Evolutionary conservation across 2,888 invertebrate species (phyloP).

Genomic region (Koerneria pararmatus): DNA sequence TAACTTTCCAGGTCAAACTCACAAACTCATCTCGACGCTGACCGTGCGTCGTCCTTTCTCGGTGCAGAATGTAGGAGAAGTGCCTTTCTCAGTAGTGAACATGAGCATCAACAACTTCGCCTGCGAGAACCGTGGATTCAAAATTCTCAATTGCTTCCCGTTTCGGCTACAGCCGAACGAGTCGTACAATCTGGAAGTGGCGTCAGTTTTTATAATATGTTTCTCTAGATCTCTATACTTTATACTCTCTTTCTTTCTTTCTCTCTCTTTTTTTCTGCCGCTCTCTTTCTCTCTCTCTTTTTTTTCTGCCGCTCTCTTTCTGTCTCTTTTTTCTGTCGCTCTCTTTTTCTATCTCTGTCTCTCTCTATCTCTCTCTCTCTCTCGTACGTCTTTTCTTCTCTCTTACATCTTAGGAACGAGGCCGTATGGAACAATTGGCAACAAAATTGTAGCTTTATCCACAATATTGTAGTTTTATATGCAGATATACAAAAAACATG

Average conservation of each 20-base stretch:
- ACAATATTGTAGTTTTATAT: too few species aligned
- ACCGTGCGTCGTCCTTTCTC: conserved; percentile 78
- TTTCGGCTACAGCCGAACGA: conserved; percentile 73
- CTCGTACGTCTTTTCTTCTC: too few species aligned
- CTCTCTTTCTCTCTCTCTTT: neutral
- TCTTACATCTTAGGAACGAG: too few species aligned
- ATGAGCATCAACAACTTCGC: conserved; percentile 65
- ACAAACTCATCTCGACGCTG: conserved; percentile 67
- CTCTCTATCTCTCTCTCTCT: too few species aligned
- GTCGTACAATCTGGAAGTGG: conserved; percentile 76
- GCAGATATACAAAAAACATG: too few species aligned
- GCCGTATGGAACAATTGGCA: too few species aligned
- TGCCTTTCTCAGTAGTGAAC: conserved; percentile 67
- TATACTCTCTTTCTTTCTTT: neutral
- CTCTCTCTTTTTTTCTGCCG: neutral
- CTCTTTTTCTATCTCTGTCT: too few species aligned
- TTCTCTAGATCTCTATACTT: neutral
- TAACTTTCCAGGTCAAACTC: conserved; percentile 45
- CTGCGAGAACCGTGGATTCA: conserved; percentile 68
- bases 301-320: too few species aligned
- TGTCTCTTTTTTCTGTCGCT: too few species aligned
- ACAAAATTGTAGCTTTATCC: too few species aligned
- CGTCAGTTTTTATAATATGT: conserved; percentile 61
- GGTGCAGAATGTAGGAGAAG: conserved; percentile 82
- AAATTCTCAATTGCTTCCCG: conserved; percentile 73